Conservation (phyloP, 2,888 invertebrate species). For the Drosophila mimica region DNA sequence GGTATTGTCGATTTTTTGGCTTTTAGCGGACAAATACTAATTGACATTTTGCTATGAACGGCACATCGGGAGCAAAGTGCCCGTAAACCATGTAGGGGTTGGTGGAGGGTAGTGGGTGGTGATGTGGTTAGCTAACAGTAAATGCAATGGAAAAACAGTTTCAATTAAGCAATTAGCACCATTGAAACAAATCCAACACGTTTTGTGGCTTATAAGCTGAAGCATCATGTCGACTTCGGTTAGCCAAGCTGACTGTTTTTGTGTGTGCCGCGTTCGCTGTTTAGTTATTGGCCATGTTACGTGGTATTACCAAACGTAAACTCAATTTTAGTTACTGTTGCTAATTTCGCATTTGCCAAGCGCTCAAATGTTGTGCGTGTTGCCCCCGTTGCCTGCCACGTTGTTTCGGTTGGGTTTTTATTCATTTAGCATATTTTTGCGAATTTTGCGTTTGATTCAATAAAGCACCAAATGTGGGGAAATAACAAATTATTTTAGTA, state of each 20-base stretch:
- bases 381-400: neutral
- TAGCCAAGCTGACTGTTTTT: slow-evolving; percentile 36
- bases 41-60: slow-evolving; percentile 76
- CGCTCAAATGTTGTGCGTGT: slow-evolving; percentile 26
- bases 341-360: slow-evolving; percentile 62
- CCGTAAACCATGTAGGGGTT: neutral
- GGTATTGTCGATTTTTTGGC: slow-evolving; percentile 72
- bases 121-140: slow-evolving; percentile 43
- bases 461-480: slow-evolving; percentile 51
- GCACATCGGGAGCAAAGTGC: slow-evolving; percentile 19
- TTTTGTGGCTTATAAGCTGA: slow-evolving; percentile 79
- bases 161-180: slow-evolving; percentile 81
- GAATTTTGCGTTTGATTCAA: slow-evolving; percentile 66
- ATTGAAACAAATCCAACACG: slow-evolving; percentile 82
- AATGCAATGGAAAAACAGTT: slow-evolving; percentile 77
- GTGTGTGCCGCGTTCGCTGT: slow-evolving; percentile 23
- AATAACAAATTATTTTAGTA: slow-evolving; percentile 65
- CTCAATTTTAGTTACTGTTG: slow-evolving; percentile 60
- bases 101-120: neutral
- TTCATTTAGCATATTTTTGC: slow-evolving; percentile 77
- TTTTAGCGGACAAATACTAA: slow-evolving; percentile 78
- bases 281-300: slow-evolving; percentile 39
- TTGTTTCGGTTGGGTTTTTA: slow-evolving; percentile 19
- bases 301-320: slow-evolving; percentile 26
- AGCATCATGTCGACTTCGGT: slow-evolving; percentile 73